Conservation (phyloP, 37 sponge, comb jelly and placozoan species). For the Beroe ovata region DNA sequence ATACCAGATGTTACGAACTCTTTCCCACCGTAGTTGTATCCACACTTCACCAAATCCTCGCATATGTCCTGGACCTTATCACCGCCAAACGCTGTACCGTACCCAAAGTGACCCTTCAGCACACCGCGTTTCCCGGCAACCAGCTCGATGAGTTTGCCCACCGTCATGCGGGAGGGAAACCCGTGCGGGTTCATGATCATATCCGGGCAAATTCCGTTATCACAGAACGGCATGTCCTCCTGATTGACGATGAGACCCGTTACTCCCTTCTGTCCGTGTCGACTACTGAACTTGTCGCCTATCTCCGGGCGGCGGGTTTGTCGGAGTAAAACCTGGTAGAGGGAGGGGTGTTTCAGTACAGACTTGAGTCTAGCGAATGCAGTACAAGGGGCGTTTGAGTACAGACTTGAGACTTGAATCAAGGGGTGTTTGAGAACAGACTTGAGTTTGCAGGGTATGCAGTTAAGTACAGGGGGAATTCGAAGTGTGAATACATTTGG, state of each 20-base stretch:
- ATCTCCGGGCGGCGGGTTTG: slow-evolving; percentile 88
- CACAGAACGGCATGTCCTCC: slow-evolving; percentile 97
- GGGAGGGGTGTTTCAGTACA: too few species aligned
- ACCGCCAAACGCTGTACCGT: slow-evolving; percentile 95
- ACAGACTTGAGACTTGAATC: too few species aligned
- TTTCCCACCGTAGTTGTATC: slow-evolving; percentile 96
- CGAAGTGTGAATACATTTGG: too few species aligned
- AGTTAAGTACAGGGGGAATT: too few species aligned
- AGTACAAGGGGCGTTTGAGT: too few species aligned
- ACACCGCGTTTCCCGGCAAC: slow-evolving; percentile 93
- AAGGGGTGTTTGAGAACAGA: too few species aligned
- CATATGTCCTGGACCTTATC: slow-evolving; percentile 80
- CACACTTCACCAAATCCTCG: slow-evolving; percentile 79
- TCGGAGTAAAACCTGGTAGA: slow-evolving; percentile 86
- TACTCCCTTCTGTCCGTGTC: slow-evolving; percentile 99
- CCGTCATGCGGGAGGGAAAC: slow-evolving; percentile 98
- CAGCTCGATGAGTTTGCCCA: slow-evolving; percentile 96
- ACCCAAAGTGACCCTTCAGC: slow-evolving; percentile 85
- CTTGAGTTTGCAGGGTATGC: too few species aligned
- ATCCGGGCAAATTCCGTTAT: slow-evolving; percentile 87
- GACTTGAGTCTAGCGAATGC: too few species aligned
- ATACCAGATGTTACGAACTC: slow-evolving; percentile 95
- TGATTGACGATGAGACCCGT: slow-evolving; percentile 93
- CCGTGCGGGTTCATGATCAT: slow-evolving; percentile 99
- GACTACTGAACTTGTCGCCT: slow-evolving; percentile 99